Evolutionary conservation across 2,888 invertebrate genomes (phyloP).

Genomic region (Fragum whitleyi): DNA sequence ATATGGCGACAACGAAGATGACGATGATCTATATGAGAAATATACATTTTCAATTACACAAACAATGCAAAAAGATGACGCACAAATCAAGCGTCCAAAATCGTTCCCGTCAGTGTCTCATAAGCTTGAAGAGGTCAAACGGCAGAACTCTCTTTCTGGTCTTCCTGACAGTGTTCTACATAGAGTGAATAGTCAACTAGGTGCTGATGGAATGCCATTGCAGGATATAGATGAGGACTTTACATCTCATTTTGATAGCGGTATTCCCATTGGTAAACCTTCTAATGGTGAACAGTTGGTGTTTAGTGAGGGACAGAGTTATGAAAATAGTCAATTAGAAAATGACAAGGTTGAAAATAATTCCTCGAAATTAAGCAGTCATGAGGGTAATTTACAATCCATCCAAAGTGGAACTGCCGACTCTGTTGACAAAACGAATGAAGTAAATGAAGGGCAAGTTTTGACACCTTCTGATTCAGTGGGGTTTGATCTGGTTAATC

Average conservation of each 20-base stretch:
- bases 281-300: not conserved
- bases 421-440: not conserved
- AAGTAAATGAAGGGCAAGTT: not conserved
- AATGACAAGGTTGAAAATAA: too few relatives aligned
- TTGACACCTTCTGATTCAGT: not conserved
- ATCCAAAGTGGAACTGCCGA: not conserved
- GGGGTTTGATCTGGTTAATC: not conserved
- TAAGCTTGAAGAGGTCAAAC: not conserved
- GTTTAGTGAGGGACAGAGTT: not conserved
- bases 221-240: constrained; percentile 12
- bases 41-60: not conserved
- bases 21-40: not conserved
- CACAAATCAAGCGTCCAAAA: not conserved
- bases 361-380: not conserved
- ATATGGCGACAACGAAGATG: not conserved
- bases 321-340: not conserved
- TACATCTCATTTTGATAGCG: not conserved
- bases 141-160: constrained; percentile 21
- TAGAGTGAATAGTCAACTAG: constrained; percentile 14
- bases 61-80: not conserved
- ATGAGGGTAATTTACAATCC: not conserved
- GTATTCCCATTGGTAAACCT: not conserved
- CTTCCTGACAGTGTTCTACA: constrained; percentile 4
- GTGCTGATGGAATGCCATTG: constrained; percentile 19
- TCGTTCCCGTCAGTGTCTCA: not conserved